phyloP scores from a whole-genome alignment of 2,888 invertebrate species.

The Latheticus oryzae region DNA sequence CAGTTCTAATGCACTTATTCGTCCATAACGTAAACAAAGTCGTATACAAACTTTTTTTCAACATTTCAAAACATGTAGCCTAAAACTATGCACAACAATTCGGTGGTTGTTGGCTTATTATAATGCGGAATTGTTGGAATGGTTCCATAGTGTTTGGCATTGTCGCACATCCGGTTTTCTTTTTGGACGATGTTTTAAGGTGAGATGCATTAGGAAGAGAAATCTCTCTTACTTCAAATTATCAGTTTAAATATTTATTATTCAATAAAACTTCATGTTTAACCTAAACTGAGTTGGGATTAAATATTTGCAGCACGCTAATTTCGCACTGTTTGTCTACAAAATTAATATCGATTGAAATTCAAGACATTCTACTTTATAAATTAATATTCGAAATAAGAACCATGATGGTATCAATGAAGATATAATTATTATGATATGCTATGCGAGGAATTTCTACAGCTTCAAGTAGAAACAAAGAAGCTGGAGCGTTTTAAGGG shows the following conservation, averaged over 20 bases:
- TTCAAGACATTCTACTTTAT: conserved; percentile 19
- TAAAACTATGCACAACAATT: conserved; percentile 37
- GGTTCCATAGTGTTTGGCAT: conserved; percentile 44
- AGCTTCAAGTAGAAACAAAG: conserved; percentile 18
- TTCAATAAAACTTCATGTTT: conserved; percentile 12
- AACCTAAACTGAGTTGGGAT: conserved; percentile 3
- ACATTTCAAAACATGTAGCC: too few species aligned
- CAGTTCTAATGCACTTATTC: conserved; percentile 18
- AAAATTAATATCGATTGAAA: conserved; percentile 23
- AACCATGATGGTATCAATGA: conserved; percentile 16
- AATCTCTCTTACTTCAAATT: conserved; percentile 5
- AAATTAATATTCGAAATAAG: conserved; percentile 25
- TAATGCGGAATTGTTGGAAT: conserved; percentile 45
- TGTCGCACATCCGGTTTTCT: conserved; percentile 41
- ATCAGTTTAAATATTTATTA: conserved; percentile 12
- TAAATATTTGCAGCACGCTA: conserved; percentile 16
- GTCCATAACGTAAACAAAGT: conserved; percentile 22
- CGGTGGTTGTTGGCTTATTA: conserved; percentile 42
- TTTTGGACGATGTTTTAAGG: conserved; percentile 23
- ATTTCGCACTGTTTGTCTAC: conserved; percentile 9
- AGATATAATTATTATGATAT: conserved; percentile 20
- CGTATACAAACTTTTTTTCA: conserved; percentile 4
- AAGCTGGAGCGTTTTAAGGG: conserved; percentile 23
- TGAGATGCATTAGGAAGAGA: conserved; percentile 14
- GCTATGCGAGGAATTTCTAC: conserved; percentile 16